These are phyloP conservation scores for Steinernema carpocapsae DNA, from an alignment of 2,888 invertebrate species.

Conservation along the genomic window DNA sequence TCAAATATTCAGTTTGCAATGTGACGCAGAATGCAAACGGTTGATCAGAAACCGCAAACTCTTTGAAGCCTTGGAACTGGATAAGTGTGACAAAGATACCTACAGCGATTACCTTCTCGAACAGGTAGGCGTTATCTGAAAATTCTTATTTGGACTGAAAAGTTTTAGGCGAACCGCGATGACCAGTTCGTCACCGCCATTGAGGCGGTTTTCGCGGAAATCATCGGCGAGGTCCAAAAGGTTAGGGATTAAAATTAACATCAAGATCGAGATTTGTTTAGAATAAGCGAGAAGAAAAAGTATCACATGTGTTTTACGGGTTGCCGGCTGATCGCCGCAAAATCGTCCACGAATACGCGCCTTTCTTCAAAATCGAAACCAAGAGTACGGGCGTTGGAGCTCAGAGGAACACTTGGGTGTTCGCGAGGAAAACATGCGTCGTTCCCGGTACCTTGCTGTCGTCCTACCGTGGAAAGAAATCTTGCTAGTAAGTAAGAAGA, in stretches of 20 bases:
- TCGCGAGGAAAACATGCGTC: constrained; percentile 56
- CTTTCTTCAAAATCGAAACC: constrained; percentile 90
- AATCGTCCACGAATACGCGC: constrained; percentile 90
- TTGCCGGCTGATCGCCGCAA: constrained; percentile 92
- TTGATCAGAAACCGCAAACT: constrained; percentile 86
- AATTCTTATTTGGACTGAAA: no score
- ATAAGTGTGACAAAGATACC: constrained; percentile 64
- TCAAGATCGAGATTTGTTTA: neutral
- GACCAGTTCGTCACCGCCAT: neutral
- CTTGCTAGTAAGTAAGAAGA: constrained; percentile 16
- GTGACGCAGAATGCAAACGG: constrained; percentile 87
- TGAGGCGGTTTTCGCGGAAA: neutral
- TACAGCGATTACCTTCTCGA: constrained; percentile 1
- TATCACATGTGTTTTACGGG: constrained; percentile 81
- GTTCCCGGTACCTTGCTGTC: neutral
- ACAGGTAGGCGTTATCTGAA: no score
- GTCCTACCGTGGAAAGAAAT: constrained; percentile 7
- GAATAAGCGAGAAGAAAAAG: neutral
- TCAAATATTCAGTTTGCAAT: constrained; percentile 77
- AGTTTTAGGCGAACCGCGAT: constrained; percentile 8
- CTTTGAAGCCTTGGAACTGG: constrained; percentile 88
- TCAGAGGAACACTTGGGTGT: constrained; percentile 81
- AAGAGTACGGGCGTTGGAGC: constrained; percentile 94
- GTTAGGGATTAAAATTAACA: neutral
- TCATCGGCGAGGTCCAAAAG: neutral